phyloP scores from a whole-genome alignment of 2,797 vertebrate species.

The Anas bernieri region DNA sequence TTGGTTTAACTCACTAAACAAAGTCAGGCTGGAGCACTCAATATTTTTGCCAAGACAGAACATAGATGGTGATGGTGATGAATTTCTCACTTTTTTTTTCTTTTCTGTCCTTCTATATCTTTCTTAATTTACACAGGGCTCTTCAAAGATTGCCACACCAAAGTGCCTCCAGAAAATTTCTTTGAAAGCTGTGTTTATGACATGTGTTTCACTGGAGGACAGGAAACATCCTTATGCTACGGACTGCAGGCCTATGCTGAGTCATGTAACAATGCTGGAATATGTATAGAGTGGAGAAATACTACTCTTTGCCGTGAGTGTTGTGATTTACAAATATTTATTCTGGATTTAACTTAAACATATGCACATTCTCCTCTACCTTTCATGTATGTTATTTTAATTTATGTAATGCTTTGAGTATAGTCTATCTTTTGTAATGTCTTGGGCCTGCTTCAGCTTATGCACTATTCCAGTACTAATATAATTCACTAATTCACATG shows the following conservation, averaged over 20 bases:
- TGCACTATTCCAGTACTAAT: not conserved
- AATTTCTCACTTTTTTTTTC: not conserved
- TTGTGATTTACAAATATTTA: not conserved
- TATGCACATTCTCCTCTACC: not conserved
- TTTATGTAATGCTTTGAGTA: not conserved
- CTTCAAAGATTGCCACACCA: conserved; percentile 84
- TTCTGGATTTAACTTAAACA: not conserved
- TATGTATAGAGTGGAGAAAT: conserved; percentile 85
- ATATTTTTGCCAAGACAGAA: not conserved
- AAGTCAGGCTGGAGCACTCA: not conserved
- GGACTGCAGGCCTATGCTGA: conserved; percentile 89
- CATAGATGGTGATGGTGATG: not conserved
- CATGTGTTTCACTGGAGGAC: conserved; percentile 84
- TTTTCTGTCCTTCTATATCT: not conserved
- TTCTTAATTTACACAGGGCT: conserved; percentile 77
- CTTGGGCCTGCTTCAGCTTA: not conserved
- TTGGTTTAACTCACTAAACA: not conserved
- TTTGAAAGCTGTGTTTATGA: conserved; percentile 89
- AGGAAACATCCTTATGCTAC: conserved; percentile 86
- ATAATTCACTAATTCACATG: not conserved
- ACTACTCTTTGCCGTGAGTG: conserved; percentile 85
- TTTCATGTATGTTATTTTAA: not conserved
- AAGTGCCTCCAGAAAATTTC: conserved; percentile 79
- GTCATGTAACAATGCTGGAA: conserved; percentile 81
- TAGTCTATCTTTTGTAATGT: not conserved